These are phyloP conservation scores for Lissocephala sabroskyi DNA, from an alignment of 2,888 invertebrate genomes.

Conservation along the genomic window DNA sequence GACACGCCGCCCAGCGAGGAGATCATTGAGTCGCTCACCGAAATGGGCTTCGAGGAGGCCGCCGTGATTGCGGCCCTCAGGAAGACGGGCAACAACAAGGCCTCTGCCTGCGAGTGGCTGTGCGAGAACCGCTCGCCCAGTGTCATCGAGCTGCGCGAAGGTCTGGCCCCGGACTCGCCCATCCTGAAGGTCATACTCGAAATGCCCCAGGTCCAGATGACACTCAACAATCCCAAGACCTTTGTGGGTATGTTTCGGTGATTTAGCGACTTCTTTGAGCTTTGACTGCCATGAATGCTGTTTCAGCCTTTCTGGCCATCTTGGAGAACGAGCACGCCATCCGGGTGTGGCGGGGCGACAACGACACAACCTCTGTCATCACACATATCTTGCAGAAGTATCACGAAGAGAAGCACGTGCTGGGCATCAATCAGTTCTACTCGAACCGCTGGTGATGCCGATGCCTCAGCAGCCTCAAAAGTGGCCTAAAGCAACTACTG, in stretches of 20 bases:
- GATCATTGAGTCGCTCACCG: constrained; percentile 58
- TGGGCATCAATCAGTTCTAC: constrained; percentile 74
- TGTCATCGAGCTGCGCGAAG: constrained; percentile 75
- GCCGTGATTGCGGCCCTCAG: constrained; percentile 76
- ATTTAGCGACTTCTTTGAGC: background rate
- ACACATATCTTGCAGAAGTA: constrained; percentile 79
- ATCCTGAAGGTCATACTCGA: constrained; percentile 78
- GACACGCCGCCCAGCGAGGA: constrained; percentile 67
- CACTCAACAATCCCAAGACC: constrained; percentile 78
- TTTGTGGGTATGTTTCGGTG: constrained; percentile 74
- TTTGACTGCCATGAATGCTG: background rate
- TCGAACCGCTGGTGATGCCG: constrained; percentile 68
- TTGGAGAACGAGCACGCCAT: constrained; percentile 78
- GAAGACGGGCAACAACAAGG: constrained; percentile 78
- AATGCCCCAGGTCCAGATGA: constrained; percentile 78
- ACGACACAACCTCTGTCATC: constrained; percentile 79
- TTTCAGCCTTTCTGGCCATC: constrained; percentile 78
- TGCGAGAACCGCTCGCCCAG: constrained; percentile 75
- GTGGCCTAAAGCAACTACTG: constrained; percentile 50
- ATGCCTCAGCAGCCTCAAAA: constrained; percentile 29
- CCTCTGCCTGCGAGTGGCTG: constrained; percentile 80
- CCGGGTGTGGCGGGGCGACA: constrained; percentile 79
- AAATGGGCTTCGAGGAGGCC: constrained; percentile 78
- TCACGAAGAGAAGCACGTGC: constrained; percentile 77
- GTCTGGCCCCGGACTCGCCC: constrained; percentile 76